Evolutionary conservation across 2,888 invertebrate species (phyloP).

Genomic region (Unio pictorum): DNA sequence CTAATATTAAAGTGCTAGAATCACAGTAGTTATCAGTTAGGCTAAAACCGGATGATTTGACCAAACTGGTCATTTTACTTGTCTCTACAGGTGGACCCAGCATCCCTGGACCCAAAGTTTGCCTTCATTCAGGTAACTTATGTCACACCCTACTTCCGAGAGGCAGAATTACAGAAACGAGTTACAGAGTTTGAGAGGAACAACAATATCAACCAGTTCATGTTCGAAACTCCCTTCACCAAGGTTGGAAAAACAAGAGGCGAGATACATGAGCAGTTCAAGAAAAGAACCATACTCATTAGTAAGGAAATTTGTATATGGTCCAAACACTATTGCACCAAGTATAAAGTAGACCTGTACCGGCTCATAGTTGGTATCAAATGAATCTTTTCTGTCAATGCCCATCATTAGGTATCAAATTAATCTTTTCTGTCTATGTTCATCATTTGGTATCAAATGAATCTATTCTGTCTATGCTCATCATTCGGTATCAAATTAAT

Average conservation of each 20-base stretch:
- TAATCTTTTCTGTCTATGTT: no score
- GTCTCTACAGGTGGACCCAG: slow-evolving; percentile 77
- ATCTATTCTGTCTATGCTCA: no score
- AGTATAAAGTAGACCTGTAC: no score
- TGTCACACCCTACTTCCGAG: slow-evolving; percentile 87
- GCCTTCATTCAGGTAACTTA: slow-evolving; percentile 96
- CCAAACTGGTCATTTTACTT: background rate
- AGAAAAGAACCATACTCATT: slow-evolving; percentile 89
- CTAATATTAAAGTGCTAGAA: background rate
- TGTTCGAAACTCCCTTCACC: slow-evolving; percentile 96
- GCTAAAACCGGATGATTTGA: background rate
- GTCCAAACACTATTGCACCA: no score
- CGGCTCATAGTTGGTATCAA: no score
- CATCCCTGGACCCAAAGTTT: slow-evolving; percentile 85
- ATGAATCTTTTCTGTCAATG: no score
- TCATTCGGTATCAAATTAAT: no score
- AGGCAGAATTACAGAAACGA: slow-evolving; percentile 80
- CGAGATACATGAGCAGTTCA: slow-evolving; percentile 87
- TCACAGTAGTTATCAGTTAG: background rate
- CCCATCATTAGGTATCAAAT: no score
- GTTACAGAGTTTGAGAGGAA: slow-evolving; percentile 91
- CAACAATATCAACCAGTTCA: slow-evolving; percentile 89
- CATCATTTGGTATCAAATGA: no score
- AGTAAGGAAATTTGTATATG: slow-evolving; percentile 75
- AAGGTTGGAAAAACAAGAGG: slow-evolving; percentile 82